phyloP scores from a whole-genome alignment of 2,797 vertebrate genomes.

The Siniperca scherzeri region DNA sequence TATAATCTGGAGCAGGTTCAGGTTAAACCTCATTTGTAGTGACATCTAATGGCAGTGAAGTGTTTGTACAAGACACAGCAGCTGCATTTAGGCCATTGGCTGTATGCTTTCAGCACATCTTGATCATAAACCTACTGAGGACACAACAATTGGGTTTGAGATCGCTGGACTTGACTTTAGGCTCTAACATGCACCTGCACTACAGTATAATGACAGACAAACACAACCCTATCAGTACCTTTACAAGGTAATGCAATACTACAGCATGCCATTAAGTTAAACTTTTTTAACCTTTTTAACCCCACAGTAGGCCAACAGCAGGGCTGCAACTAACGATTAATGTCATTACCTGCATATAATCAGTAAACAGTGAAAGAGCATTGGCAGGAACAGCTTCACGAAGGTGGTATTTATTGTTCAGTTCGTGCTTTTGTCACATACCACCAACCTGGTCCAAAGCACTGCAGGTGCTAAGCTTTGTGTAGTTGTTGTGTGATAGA shows the following conservation, averaged over 20 bases:
- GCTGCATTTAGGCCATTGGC: neutral
- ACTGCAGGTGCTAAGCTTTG: neutral
- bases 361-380: neutral
- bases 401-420: neutral
- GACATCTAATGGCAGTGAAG: slow-evolving; percentile 24
- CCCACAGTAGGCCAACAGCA: neutral
- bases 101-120: neutral
- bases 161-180: neutral
- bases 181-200: neutral
- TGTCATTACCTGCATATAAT: neutral
- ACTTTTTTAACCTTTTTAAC: neutral
- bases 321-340: too few relatives aligned
- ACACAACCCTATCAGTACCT: neutral
- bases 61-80: neutral
- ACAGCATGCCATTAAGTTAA: neutral
- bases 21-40: neutral
- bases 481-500: neutral
- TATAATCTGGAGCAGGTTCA: neutral
- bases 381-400: neutral
- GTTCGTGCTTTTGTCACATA: accelerated
- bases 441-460: neutral
- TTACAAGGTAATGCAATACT: too few relatives aligned
- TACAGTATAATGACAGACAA: neutral
- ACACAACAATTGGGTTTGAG: neutral
- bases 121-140: neutral